These are phyloP conservation scores for Xenopus laevis DNA, from an alignment of 2,113 vertebrate species.

Conservation along the genomic window DNA sequence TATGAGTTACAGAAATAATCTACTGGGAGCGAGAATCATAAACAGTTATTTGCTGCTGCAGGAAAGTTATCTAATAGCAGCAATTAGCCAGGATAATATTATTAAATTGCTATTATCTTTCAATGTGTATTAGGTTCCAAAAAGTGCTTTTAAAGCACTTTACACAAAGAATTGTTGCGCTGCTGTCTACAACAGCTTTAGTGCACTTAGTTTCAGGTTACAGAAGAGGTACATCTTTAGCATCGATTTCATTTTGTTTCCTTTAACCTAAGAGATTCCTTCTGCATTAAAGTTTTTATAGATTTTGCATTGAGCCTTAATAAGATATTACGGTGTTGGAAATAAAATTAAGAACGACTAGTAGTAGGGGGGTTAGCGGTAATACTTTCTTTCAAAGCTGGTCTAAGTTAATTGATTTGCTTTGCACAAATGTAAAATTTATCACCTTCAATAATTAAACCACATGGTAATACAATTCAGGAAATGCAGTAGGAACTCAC, in stretches of 20 bases:
- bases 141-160: conserved; percentile 12
- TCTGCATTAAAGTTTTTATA: not conserved
- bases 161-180: not conserved
- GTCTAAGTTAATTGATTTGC: no score
- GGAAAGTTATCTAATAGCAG: conserved; percentile 5
- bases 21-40: not conserved
- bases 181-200: not conserved
- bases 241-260: not conserved
- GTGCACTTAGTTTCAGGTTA: conserved; percentile 8
- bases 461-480: no score
- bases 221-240: not conserved
- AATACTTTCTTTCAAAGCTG: no score
- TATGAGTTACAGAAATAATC: conserved; percentile 1
- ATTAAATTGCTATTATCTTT: conserved; percentile 3
- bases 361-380: not conserved
- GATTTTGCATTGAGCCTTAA: not conserved
- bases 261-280: not conserved
- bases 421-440: no score
- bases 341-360: not conserved
- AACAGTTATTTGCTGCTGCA: not conserved
- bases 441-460: no score
- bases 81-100: conserved; percentile 8
- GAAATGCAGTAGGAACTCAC: no score
- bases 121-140: conserved; percentile 11
- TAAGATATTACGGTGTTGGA: not conserved